These are phyloP conservation scores for Campylomormyrus numenius DNA, from an alignment of 2,113 vertebrate species.

Conservation along the genomic window DNA sequence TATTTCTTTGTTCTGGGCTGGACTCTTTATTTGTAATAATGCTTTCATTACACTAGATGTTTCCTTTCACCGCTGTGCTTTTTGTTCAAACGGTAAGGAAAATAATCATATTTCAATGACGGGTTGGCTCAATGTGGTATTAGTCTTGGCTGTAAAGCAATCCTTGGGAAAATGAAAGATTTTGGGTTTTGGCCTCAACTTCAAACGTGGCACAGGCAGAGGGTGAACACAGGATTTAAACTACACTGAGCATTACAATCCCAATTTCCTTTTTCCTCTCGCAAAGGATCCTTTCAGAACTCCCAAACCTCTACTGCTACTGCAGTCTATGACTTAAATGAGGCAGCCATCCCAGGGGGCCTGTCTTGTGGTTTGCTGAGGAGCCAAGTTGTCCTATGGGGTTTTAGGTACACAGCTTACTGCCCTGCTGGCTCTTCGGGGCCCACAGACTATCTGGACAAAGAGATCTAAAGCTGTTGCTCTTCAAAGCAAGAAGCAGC, in stretches of 20 bases:
- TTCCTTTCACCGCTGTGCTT: background rate
- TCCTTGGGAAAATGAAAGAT: background rate
- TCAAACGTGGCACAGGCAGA: constrained; percentile 19
- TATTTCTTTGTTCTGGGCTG: background rate
- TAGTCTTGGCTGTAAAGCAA: constrained; percentile 14
- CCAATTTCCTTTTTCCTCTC: background rate
- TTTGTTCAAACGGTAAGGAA: background rate
- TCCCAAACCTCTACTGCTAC: background rate
- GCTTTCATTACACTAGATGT: background rate
- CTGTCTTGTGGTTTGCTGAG: background rate
- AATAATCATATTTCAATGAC: background rate
- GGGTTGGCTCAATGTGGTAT: background rate
- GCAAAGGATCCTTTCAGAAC: background rate
- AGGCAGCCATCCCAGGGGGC: background rate
- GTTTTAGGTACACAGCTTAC: background rate
- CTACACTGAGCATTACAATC: background rate
- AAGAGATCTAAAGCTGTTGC: constrained; percentile 51
- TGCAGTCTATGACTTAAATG: background rate
- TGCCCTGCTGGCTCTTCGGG: background rate
- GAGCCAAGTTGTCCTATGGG: no score
- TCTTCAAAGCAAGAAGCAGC: constrained; percentile 34
- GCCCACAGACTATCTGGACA: constrained; percentile 47
- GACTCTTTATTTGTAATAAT: background rate
- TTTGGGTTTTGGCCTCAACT: constrained; percentile 14
- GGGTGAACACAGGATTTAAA: constrained; percentile 13